phyloP scores from a whole-genome alignment of 2,113 vertebrate species.

The Oryzias javanicus region DNA sequence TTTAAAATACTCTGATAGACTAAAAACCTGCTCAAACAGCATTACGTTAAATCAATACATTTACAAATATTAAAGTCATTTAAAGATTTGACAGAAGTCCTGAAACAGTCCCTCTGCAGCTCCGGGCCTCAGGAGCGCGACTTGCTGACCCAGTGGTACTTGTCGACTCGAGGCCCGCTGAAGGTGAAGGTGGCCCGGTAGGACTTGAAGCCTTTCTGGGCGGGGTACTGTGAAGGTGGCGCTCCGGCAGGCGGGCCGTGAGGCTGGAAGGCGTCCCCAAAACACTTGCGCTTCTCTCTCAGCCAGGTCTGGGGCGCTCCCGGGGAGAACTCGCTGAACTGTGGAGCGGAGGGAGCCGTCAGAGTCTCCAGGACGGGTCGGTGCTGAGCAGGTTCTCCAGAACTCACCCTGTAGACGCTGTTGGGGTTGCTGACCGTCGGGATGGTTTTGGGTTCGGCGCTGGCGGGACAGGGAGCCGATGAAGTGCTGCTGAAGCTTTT shows the following conservation, averaged over 20 bases:
- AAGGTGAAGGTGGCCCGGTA: conserved; percentile 68
- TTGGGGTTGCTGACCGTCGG: conserved; percentile 95
- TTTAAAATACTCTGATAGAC: conserved; percentile 49
- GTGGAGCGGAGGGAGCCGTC: background rate
- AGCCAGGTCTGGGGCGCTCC: conserved; percentile 78
- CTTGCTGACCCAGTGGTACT: conserved; percentile 94
- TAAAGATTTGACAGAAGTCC: conserved; percentile 10
- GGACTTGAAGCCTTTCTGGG: conserved; percentile 72
- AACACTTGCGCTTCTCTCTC: conserved; percentile 75
- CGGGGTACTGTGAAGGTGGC: conserved; percentile 24
- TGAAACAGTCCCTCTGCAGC: background rate
- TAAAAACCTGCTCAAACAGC: conserved; percentile 61
- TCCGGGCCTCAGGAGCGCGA: conserved; percentile 55
- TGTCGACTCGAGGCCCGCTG: conserved; percentile 79
- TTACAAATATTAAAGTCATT: conserved; percentile 25
- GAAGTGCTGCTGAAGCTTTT: conserved; percentile 31
- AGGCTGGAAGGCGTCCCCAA: conserved; percentile 63
- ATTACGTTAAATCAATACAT: conserved; percentile 43
- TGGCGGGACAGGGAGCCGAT: conserved; percentile 13
- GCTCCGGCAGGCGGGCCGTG: conserved; percentile 20
- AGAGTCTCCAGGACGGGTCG: background rate
- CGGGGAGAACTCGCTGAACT: conserved; percentile 79
- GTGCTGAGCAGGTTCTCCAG: no score
- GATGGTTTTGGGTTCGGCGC: conserved; percentile 71
- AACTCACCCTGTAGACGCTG: conserved; percentile 88